Evolutionary conservation across 2,113 vertebrate genomes (phyloP), one percentile per base, ranked within the genome.

Genomic region (Speoplatyrhinus poulsoni): DNA sequence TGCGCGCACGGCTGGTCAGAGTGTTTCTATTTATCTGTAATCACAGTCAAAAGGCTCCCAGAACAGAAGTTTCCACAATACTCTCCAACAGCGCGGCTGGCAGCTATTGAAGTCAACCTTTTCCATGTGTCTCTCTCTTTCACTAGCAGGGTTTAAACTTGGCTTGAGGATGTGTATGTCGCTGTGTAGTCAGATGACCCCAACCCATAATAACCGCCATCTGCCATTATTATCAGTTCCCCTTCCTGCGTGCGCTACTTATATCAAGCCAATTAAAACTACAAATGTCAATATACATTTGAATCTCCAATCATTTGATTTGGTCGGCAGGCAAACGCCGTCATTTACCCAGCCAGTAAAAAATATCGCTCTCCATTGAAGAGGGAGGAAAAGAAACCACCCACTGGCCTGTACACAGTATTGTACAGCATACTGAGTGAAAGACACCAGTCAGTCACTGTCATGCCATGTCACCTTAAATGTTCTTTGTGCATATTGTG

Each of bases 1-100:
- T 26, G 26, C 2, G 26, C 3, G 26, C 19, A 19, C 19, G 67
- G 6, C 52, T 46, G 62, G 65, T 66, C 73, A 52, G 81, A 74
- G 71, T 70, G 77, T 70, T 77, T 84, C 69, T 84, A 82, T 85
- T 87, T 81, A 87, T 87, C 80, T 76, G 54, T 80, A 84, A 91
- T 90, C 84, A 81, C 76, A 83, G 83, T 85, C 72, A 82, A 80
- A 84, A 58, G 77, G 50, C 4, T 57, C 54, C 55, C 13, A 56
- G 61, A 80, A 62, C 55, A 71, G 11, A 77, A 76, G 75, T 83
- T 85, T 84, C 85, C 82, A 82, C 56, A 60, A 54, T 60, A 54
- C 71, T 78, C 49, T 86, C 73, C 71, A 76, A 58, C 2, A 58
- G 63, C 46, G 62, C 80, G 82, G 69, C 81, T 86, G 83, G 85